Percentiles rank a stretch among this genome's conserved stretches.
These are phyloP conservation scores for Anthophora plumipes DNA, from an alignment of 2,888 invertebrate species.

Conservation along the genomic window DNA sequence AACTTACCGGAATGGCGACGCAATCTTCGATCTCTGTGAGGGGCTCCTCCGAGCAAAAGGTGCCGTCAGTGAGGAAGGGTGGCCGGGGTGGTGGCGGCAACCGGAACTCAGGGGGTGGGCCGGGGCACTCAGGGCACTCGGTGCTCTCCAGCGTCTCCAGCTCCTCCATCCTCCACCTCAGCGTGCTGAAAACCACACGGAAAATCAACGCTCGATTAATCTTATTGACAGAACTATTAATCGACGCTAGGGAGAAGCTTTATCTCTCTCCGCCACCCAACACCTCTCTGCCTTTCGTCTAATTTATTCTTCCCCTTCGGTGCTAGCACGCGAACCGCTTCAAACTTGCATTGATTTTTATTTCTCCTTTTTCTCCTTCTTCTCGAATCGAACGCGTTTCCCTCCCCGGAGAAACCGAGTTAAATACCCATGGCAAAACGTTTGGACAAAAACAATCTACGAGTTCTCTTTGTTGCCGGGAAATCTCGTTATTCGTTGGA, in stretches of 20 bases:
- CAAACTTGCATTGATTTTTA: conserved; percentile 13
- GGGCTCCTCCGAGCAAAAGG: conserved; percentile 90
- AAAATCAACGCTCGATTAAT: conserved; percentile 84
- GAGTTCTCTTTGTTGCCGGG: neutral
- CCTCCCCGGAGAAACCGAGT: neutral
- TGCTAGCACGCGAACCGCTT: conserved; percentile 8
- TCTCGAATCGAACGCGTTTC: neutral
- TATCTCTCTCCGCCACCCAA: conserved; percentile 36
- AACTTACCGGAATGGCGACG: conserved; percentile 91
- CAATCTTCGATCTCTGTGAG: conserved; percentile 90
- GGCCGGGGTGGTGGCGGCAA: conserved; percentile 91
- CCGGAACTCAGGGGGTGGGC: conserved; percentile 90
- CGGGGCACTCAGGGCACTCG: conserved; percentile 90
- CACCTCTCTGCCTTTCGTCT: neutral
- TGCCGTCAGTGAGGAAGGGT: conserved; percentile 88
- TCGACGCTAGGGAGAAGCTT: conserved; percentile 76
- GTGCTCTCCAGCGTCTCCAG: conserved; percentile 89
- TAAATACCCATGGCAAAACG: neutral
- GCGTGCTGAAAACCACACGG: conserved; percentile 85
- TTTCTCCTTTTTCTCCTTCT: neutral
- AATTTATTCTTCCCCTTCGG: conserved; percentile 48
- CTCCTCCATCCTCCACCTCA: conserved; percentile 89
- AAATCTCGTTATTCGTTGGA: conserved; percentile 7
- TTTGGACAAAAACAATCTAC: neutral
- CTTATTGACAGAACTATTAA: conserved; percentile 84